Evolutionary conservation across 2,888 invertebrate genomes (phyloP).

Genomic region (Silvanus unidentatus): DNA sequence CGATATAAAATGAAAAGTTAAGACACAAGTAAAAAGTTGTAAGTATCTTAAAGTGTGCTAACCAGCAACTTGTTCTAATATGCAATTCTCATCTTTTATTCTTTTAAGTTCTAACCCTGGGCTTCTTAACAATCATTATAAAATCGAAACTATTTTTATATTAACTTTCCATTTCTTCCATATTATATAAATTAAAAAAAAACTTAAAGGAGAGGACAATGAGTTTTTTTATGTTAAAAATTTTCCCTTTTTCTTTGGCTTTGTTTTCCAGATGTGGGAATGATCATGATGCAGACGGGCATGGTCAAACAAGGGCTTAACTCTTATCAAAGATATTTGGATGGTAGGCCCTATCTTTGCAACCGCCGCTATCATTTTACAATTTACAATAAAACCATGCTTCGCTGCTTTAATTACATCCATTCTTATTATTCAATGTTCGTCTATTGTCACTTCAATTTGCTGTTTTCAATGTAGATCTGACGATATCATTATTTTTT

Average conservation of each 20-base stretch:
- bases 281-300: constrained; percentile 95
- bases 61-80: too few relatives aligned
- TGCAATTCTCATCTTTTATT: too few relatives aligned
- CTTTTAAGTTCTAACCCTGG: constrained; percentile 3
- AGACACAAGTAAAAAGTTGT: constrained; percentile 4
- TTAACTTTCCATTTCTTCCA: too few relatives aligned
- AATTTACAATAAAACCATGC: constrained; percentile 21
- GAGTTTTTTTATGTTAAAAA: constrained; percentile 22
- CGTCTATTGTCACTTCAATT: background rate
- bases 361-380: too few relatives aligned
- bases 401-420: constrained; percentile 21
- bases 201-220: constrained; percentile 5
- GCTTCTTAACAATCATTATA: background rate
- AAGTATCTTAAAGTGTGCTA: constrained; percentile 12
- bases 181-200: background rate
- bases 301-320: constrained; percentile 89
- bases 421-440: constrained; percentile 4
- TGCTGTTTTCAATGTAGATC: background rate
- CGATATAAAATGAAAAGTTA: background rate
- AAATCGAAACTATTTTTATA: too few relatives aligned
- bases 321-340: constrained; percentile 60
- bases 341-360: constrained; percentile 64
- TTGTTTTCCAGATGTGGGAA: constrained; percentile 86
- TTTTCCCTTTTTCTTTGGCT: constrained; percentile 17
- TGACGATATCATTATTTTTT: background rate